A percentile compares a stretch with the other conserved stretches of the same genome.
phyloP scores from a whole-genome alignment of 2,113 vertebrate species.

The Clupea harengus region DNA sequence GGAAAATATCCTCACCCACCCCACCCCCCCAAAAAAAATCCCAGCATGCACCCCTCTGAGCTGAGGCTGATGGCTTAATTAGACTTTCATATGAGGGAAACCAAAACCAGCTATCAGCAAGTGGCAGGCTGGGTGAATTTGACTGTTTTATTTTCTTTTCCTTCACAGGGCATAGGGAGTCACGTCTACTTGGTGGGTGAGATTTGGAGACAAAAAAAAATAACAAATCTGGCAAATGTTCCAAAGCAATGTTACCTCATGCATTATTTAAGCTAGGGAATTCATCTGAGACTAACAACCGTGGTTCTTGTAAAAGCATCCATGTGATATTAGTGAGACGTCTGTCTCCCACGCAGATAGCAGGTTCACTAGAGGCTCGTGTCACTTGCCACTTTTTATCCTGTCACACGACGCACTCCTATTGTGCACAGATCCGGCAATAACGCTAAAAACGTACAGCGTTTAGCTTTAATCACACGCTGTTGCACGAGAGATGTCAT shows the following conservation, averaged over 20 bases:
- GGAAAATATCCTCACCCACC: neutral
- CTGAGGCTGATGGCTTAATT: constrained; percentile 40
- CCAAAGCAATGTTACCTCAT: constrained; percentile 33
- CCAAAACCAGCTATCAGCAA: constrained; percentile 34
- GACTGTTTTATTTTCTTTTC: neutral
- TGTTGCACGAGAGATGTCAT: constrained; percentile 21
- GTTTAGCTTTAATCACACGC: constrained; percentile 46
- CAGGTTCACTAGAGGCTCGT: constrained; percentile 20
- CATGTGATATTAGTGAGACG: constrained; percentile 38
- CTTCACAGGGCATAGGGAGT: neutral
- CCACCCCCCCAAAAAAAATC: neutral
- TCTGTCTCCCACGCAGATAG: constrained; percentile 32
- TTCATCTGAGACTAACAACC: constrained; percentile 48
- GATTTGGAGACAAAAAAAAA: neutral
- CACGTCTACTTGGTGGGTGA: neutral
- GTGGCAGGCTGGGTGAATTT: neutral
- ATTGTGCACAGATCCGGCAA: constrained; percentile 21
- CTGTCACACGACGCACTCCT: constrained; percentile 27
- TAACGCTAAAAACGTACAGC: constrained; percentile 23
- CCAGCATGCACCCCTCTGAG: neutral
- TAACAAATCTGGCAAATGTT: constrained; percentile 28
- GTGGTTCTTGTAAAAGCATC: constrained; percentile 49
- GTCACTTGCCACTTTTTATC: constrained; percentile 33
- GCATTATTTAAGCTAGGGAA: constrained; percentile 59
- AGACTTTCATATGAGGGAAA: constrained; percentile 40